Conservation (phyloP, 2,113 vertebrate species). For the Cyprinodon tularosa region DNA sequence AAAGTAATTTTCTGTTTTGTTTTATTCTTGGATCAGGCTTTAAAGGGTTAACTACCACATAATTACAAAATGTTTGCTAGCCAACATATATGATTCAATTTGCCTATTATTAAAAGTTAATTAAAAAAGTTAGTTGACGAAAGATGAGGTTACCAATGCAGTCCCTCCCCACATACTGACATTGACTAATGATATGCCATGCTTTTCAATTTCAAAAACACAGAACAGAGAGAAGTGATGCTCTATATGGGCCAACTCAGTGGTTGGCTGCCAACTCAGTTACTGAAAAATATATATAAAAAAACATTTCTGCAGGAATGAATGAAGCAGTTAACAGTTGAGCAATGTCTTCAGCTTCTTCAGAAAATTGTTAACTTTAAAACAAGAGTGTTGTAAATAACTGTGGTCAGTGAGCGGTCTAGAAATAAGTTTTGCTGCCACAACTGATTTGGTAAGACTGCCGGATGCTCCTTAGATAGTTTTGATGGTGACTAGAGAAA, state of each 20-base stretch:
- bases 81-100: not conserved
- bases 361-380: not conserved
- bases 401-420: not conserved
- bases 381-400: constrained; percentile 1
- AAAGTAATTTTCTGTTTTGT: no score
- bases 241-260: constrained; percentile 8
- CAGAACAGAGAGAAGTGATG: not conserved
- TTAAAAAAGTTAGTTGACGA: not conserved
- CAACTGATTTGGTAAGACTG: constrained; percentile 10
- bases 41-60: no score
- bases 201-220: constrained; percentile 4
- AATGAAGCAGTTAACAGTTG: constrained; percentile 17
- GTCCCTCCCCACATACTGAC: not conserved
- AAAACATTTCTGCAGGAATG: constrained; percentile 19
- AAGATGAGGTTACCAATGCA: not conserved
- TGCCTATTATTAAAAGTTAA: constrained; percentile 7
- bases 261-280: not conserved
- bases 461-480: not conserved
- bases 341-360: not conserved
- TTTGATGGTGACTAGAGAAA: constrained; percentile 1
- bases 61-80: not conserved
- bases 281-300: no score
- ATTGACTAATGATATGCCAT: constrained; percentile 4
- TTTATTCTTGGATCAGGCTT: no score
- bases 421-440: not conserved